These are phyloP conservation scores for Blennius ocellaris DNA, from an alignment of 2,113 vertebrate genomes.

Conservation along the genomic window DNA sequence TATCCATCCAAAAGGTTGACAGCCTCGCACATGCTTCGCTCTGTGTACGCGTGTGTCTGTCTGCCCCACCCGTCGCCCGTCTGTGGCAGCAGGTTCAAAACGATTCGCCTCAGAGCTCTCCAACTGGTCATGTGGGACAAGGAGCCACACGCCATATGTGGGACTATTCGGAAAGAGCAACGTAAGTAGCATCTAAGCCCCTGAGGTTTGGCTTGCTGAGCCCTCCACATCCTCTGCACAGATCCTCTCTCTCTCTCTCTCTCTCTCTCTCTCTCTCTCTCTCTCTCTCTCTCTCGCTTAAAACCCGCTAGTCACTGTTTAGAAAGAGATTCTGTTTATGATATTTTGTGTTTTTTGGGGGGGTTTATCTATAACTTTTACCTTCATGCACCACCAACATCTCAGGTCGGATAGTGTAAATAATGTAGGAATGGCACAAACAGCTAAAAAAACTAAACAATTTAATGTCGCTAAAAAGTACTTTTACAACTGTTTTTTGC, in stretches of 20 bases:
- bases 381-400: no score
- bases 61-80: background rate
- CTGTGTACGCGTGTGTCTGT: background rate
- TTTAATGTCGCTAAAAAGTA: no score
- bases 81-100: constrained; percentile 15
- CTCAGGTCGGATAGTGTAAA: no score
- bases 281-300: background rate
- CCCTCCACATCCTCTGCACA: background rate
- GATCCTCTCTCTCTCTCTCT: constrained; percentile 3
- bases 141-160: constrained; percentile 31
- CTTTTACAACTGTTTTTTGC: no score
- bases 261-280: no score
- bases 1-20: constrained; percentile 14
- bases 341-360: background rate
- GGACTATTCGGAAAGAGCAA: constrained; percentile 5
- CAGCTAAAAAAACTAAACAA: no score
- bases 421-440: no score
- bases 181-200: constrained; percentile 18
- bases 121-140: constrained; percentile 26
- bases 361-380: no score
- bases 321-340: background rate
- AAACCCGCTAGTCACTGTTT: background rate
- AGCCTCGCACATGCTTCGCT: constrained; percentile 11
- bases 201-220: constrained; percentile 26
- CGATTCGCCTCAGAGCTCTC: constrained; percentile 12